Base-by-base conservation (phyloP, 2,888 invertebrate species). In the Trichogramma dendrolimi region DNA sequence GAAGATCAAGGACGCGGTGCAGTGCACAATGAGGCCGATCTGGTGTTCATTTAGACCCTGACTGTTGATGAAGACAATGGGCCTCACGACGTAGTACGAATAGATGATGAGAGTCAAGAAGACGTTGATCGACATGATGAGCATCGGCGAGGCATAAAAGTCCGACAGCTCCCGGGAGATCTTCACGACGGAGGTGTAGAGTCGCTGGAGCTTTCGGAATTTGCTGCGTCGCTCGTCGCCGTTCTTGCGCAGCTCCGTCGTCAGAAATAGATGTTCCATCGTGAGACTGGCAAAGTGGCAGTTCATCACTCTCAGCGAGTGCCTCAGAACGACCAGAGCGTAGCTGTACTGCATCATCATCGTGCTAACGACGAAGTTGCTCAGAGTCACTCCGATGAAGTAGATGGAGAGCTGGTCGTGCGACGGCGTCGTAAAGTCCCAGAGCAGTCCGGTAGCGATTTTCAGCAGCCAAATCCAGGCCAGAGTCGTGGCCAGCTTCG, bases 81-180 rank as follows among this genome's bases (percentile, higher is more conserved):
- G 38, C 38, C 43, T 55, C 5, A 43, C 7, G 1, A 58, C 2
- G 6, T 27, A 46, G 46, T 60, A 55, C 10, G 41, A 8, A 2
- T 42, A 42, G 5, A 51, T 10, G 4, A 11, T 43, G 5, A 58
- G 4, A 4, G 55, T 39, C 10, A 54, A 2, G 27, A 58, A 55
- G 7, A 11, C 38, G 14, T 51, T 4, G 1, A 42, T 6, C 2
- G 43, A 38, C 8, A 55, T 55, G 2, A 58, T 0, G 4, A 62
- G 11, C 47, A 62, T 62, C 3, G 58, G 58, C 1, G 8, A 5
- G 1, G 58, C 44, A 41, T 58, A 58, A 46, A 58, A 62, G 4
- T 46, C 7, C 0, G 51, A 44, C 10, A 58, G 6, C 6, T 58
- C 50, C 0, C 27, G 27, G 27, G 27, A 27, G 27, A 27, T 1